These are phyloP conservation scores for Anas platyrhynchos DNA, from an alignment of 2,113 vertebrate genomes.

Conservation along the genomic window DNA sequence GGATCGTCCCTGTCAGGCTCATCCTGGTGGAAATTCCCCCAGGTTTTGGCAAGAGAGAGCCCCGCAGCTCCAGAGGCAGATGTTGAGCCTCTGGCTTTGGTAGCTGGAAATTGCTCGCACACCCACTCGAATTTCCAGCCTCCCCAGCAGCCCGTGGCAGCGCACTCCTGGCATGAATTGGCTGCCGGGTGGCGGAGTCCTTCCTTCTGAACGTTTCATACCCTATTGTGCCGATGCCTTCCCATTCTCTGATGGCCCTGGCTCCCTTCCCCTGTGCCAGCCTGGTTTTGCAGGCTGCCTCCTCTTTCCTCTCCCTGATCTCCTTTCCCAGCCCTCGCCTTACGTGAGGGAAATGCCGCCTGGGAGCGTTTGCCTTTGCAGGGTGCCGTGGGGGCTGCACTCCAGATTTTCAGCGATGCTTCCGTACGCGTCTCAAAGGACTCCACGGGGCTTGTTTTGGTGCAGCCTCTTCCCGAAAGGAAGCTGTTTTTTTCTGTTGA, in stretches of 20 bases:
- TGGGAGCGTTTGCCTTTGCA: neutral
- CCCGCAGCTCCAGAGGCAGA: neutral
- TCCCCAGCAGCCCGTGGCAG: neutral
- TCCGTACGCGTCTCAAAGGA: fast-evolving
- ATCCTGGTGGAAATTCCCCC: neutral
- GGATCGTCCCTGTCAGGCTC: neutral
- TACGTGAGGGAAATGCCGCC: neutral
- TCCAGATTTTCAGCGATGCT: neutral
- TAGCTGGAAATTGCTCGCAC: neutral
- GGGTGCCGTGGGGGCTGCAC: fast-evolving
- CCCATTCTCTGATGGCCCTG: neutral
- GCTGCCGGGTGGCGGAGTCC: neutral
- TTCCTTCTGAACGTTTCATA: neutral
- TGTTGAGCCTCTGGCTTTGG: neutral
- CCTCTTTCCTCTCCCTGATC: fast-evolving
- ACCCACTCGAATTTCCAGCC: neutral
- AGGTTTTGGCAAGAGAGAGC: neutral
- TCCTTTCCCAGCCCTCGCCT: neutral
- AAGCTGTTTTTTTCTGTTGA: neutral
- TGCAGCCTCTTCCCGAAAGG: neutral
- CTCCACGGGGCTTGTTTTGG: neutral
- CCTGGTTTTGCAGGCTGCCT: neutral
- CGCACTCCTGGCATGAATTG: neutral
- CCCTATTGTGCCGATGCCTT: neutral
- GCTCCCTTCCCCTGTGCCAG: neutral